phyloP scores from a whole-genome alignment of 2,888 invertebrate genomes.

The Trissolcus brochymenae region DNA sequence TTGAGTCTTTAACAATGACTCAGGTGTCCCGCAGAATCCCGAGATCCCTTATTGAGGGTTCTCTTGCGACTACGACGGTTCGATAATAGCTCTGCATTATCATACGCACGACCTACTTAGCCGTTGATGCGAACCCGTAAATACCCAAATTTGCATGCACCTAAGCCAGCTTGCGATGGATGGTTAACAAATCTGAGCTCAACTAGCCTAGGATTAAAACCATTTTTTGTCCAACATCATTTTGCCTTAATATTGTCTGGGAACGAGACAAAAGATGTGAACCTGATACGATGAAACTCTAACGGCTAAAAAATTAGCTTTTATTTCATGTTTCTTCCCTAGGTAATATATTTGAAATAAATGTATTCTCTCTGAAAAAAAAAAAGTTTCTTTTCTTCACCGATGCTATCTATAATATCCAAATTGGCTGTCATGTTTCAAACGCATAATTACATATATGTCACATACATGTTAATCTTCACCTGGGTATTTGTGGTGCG shows the following conservation, averaged over 20 bases:
- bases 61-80: conserved; percentile 61
- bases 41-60: conserved; percentile 63
- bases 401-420: too few species aligned
- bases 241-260: neutral
- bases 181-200: conserved; percentile 34
- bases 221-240: conserved; percentile 25
- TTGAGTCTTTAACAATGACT: conserved; percentile 74
- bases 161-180: conserved; percentile 41
- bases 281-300: too few species aligned
- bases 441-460: too few species aligned
- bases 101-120: conserved; percentile 76
- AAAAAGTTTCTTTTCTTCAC: too few species aligned
- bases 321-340: too few species aligned
- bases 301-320: too few species aligned
- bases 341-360: too few species aligned
- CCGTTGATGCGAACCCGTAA: conserved; percentile 50
- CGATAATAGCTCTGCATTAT: conserved; percentile 74
- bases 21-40: conserved; percentile 74
- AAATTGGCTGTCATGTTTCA: too few species aligned
- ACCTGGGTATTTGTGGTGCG: too few species aligned
- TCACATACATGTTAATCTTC: too few species aligned
- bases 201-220: conserved; percentile 25
- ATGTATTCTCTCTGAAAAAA: too few species aligned
- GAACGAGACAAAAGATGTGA: too few species aligned
- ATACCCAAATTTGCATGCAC: conserved; percentile 48